Conservation (phyloP, 2,888 invertebrate genomes). For the Empis livida region DNA sequence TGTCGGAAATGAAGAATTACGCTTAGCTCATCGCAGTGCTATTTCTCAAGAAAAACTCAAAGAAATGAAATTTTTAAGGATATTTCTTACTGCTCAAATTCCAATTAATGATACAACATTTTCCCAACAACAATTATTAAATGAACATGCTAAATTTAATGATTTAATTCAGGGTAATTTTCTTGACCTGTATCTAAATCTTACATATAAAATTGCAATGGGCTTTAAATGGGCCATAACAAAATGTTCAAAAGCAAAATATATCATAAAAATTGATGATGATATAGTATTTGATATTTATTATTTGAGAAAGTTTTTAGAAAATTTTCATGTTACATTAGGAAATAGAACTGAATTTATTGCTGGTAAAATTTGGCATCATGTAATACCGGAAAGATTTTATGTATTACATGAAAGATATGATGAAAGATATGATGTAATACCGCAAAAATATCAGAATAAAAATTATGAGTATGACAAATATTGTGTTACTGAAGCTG, state of each 20-base stretch:
- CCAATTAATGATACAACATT: conserved; percentile 40
- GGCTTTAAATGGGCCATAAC: conserved; percentile 59
- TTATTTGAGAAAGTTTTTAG: conserved; percentile 38
- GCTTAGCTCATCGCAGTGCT: conserved; percentile 56
- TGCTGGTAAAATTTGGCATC: conserved; percentile 59
- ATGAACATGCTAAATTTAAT: conserved; percentile 49
- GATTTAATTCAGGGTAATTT: conserved; percentile 69
- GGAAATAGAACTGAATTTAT: conserved; percentile 33
- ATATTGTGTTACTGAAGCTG: too few species aligned
- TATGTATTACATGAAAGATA: too few species aligned
- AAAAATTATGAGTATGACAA: too few species aligned
- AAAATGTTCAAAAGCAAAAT: conserved; percentile 47
- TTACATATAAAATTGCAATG: conserved; percentile 72
- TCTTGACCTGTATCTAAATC: conserved; percentile 60
- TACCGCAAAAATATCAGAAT: too few species aligned
- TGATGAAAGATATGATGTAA: too few species aligned
- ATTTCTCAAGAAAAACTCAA: conserved; percentile 45
- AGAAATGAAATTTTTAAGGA: conserved; percentile 45
- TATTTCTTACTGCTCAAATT: conserved; percentile 55
- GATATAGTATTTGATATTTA: conserved; percentile 62
- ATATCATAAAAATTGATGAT: conserved; percentile 69
- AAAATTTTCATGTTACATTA: conserved; percentile 19
- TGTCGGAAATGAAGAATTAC: conserved; percentile 53
- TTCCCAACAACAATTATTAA: conserved; percentile 42
- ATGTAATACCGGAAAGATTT: too few species aligned